Base-by-base conservation (phyloP, 35 echinoderm and acorn worm species). In the Lytechinus pictus region DNA sequence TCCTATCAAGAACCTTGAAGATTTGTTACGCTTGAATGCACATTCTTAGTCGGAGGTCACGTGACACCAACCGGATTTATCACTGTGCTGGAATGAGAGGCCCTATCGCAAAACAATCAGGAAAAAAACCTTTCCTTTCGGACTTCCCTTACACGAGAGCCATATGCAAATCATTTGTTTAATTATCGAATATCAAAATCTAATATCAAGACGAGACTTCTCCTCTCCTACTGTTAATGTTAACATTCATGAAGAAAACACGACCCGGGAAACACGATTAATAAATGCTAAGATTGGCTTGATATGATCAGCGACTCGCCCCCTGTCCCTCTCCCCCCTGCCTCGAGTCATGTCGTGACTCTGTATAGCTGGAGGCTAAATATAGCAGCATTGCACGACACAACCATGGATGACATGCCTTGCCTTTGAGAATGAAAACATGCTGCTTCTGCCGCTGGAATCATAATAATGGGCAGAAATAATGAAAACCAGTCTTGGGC, bases 231-330 rank as follows among this genome's bases (percentile, higher is more conserved):
- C 21, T 79, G 66, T 24, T 1, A 79, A 79, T 7, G 66, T 8
- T 14, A 79, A 79, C 66, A 79, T 79, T 79, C 66, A 79, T n/a
- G 19, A 16, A 79, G 66, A 14, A 79, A 79, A 79, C 66, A 19
- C 66, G 21, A 79, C n/a, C n/a, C n/a, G n/a, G n/a, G n/a, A n/a
- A n/a, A n/a, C 66, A 19, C 66, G 21, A 79, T 79, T 79, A 79
- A 79, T 79, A 24, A 79, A 79, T 24, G 66, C 66, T 79, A n/a
- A 79, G n/a, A 79, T 79, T 79, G 66, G 66, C 6, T 24, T 79
- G 66, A 79, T 79, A 79, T 79, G 66, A 79, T 79, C 66, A 79
- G 66, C n/a, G 66, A 79, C 66, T 79, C 66, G 66, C 66, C 66
- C 66, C 66, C 66, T 79, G 19, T 79, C 66, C n/a, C 66, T 79